phyloP scores from a whole-genome alignment of 2,888 invertebrate genomes.

The Tetropium fuscum region DNA sequence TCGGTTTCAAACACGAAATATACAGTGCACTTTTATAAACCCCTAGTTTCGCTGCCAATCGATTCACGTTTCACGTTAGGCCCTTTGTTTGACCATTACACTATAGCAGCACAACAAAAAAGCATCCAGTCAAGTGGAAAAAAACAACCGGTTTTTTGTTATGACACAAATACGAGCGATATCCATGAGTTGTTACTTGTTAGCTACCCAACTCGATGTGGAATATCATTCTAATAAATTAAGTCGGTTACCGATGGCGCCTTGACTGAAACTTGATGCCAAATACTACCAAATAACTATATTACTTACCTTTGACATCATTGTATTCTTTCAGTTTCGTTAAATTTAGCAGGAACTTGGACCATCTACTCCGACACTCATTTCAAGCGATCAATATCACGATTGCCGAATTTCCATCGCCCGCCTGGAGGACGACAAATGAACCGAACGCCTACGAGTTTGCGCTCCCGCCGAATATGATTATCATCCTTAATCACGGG shows the following conservation, averaged over 20 bases:
- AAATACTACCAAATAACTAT: not conserved
- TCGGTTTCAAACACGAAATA: too few species aligned
- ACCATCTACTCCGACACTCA: slow-evolving; percentile 28
- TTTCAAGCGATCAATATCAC: slow-evolving; percentile 36
- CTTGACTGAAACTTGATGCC: not conserved
- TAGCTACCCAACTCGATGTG: not conserved
- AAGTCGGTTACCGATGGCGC: not conserved
- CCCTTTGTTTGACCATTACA: not conserved
- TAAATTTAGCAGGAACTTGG: slow-evolving; percentile 17
- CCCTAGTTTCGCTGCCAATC: not conserved
- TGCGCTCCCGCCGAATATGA: slow-evolving; percentile 25
- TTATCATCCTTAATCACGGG: slow-evolving; percentile 14
- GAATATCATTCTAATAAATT: not conserved
- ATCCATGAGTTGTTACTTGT: not conserved
- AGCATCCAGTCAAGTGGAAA: slow-evolving; percentile 14
- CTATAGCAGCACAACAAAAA: not conserved
- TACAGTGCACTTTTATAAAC: too few species aligned
- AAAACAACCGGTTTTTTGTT: slow-evolving; percentile 28
- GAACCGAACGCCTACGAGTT: slow-evolving; percentile 25
- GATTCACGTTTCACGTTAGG: not conserved
- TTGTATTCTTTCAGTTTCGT: slow-evolving; percentile 13
- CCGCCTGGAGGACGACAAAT: slow-evolving; percentile 12
- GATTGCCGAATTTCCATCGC: slow-evolving; percentile 23
- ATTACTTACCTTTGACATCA: slow-evolving; percentile 26
- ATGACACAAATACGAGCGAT: slow-evolving; percentile 21